These are phyloP conservation scores for Myrmecobius fasciatus DNA, from an alignment of 2,113 vertebrate genomes.

Conservation along the genomic window DNA sequence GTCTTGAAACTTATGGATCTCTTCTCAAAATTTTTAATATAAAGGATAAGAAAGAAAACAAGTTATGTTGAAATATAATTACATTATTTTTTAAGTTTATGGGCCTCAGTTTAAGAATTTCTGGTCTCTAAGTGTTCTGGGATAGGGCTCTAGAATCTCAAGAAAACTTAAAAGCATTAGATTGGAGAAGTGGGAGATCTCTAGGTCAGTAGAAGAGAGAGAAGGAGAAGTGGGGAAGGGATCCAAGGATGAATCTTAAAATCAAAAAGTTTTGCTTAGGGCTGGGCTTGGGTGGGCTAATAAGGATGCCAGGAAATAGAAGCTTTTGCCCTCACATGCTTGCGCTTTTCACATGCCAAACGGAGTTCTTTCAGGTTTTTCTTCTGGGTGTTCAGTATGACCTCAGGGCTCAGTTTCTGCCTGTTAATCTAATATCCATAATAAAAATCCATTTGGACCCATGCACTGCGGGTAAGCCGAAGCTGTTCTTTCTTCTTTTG, in stretches of 20 bases:
- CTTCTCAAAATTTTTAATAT: not conserved
- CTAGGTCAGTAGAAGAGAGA: not conserved
- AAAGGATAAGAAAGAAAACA: not conserved
- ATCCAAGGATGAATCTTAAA: not conserved
- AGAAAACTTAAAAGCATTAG: not conserved
- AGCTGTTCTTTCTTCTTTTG: conserved; percentile 19
- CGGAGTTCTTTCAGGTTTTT: not conserved
- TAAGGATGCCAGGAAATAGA: conserved; percentile 12
- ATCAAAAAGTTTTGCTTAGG: conserved; percentile 4
- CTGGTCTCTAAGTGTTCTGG: not conserved
- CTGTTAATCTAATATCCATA: conserved; percentile 1
- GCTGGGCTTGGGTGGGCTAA: not conserved
- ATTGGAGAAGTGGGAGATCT: not conserved
- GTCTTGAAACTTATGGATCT: not conserved
- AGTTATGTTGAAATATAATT: not conserved
- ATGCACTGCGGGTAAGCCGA: not conserved
- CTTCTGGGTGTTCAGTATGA: not conserved
- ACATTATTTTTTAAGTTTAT: not conserved
- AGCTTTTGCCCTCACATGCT: not conserved
- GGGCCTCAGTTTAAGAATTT: not conserved
- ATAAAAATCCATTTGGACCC: not conserved
- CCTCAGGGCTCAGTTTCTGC: conserved; percentile 20
- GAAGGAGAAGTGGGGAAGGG: not conserved
- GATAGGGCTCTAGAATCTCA: rapidly evolving
- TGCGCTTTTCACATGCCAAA: not conserved